Evolutionary conservation across 2,888 invertebrate genomes (phyloP).

Genomic region (Petrophora chlorosata): DNA sequence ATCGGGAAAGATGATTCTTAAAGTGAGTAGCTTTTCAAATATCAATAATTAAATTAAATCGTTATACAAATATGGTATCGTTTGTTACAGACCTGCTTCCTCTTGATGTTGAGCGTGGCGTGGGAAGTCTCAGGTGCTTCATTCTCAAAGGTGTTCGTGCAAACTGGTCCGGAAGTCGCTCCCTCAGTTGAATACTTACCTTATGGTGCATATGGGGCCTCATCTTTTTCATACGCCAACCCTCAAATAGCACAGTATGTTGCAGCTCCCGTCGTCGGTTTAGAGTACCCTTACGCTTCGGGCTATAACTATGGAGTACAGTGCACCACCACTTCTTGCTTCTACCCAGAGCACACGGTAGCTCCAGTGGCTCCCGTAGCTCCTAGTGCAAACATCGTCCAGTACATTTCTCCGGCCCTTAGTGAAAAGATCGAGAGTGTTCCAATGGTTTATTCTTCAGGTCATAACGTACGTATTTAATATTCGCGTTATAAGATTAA

Average conservation of each 20-base stretch:
- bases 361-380: constrained; percentile 47
- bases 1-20: constrained; percentile 73
- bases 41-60: constrained; percentile 10
- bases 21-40: constrained; percentile 58
- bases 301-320: constrained; percentile 60
- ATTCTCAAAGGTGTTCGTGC: constrained; percentile 68
- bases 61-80: constrained; percentile 15
- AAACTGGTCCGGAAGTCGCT: constrained; percentile 49
- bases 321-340: constrained; percentile 39
- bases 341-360: constrained; percentile 51
- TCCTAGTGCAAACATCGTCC: constrained; percentile 51
- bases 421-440: too few species aligned
- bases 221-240: constrained; percentile 43
- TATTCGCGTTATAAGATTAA: neutral
- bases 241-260: constrained; percentile 56
- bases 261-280: constrained; percentile 47
- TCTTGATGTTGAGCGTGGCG: constrained; percentile 44
- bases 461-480: constrained; percentile 12
- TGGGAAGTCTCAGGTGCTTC: constrained; percentile 51
- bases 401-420: constrained; percentile 53
- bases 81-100: constrained; percentile 54
- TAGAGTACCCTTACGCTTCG: constrained; percentile 47
- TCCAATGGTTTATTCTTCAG: constrained; percentile 54
- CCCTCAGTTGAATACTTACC: constrained; percentile 54
- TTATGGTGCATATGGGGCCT: constrained; percentile 62